Percentiles rank a stretch among this genome's conserved stretches.
Evolutionary conservation across 2,113 vertebrate genomes (phyloP).

Genomic region (Herpetotheres cachinnans): DNA sequence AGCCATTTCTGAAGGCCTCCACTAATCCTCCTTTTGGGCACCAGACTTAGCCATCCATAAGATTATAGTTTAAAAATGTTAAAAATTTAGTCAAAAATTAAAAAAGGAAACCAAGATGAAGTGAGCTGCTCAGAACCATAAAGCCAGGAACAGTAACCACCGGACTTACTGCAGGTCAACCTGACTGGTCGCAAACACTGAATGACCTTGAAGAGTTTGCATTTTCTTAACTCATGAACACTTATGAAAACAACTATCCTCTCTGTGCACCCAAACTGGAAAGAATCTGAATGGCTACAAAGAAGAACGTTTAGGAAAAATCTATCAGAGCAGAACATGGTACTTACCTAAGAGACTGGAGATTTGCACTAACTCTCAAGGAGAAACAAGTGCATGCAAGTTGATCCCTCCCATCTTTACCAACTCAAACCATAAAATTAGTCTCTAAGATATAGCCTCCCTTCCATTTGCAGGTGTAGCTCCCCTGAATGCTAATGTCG

Average conservation of each 20-base stretch:
- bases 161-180: neutral
- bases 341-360: neutral
- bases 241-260: neutral
- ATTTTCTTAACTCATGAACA: neutral
- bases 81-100: neutral
- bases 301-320: neutral
- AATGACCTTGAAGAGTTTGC: neutral
- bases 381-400: neutral
- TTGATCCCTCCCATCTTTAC: neutral
- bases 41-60: neutral
- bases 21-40: neutral
- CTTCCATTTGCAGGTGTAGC: neutral
- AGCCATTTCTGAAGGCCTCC: neutral
- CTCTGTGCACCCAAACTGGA: neutral
- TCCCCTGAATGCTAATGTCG: constrained; percentile 41
- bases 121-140: neutral
- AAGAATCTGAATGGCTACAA: neutral
- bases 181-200: neutral
- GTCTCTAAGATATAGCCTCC: neutral
- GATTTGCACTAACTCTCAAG: neutral
- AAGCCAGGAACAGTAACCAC: neutral
- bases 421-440: neutral
- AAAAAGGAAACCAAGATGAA: neutral
- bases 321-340: neutral
- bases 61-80: neutral